Base-by-base conservation (phyloP, 2,797 vertebrate genomes). In the Pteronotus mesoamericanus region DNA sequence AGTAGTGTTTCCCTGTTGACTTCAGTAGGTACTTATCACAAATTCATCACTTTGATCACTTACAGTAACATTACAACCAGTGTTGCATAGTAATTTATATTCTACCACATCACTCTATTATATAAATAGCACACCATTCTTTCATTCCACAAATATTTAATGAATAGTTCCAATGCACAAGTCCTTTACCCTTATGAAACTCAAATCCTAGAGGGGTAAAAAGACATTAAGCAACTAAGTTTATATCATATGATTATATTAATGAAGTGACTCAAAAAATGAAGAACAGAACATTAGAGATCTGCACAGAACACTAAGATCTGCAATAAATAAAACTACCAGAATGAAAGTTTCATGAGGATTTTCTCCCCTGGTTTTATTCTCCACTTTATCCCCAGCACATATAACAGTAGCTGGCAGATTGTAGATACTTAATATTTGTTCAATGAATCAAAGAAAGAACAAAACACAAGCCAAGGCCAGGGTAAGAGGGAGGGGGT, bases 101-200 rank as follows among this genome's bases (percentile, higher is more conserved):
- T 68, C 83, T 15, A 57, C 34, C 21, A 29, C 2, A 93, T 26
- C 48, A 66, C 24, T 93, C 57, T 57, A 16, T 32, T 57, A 16
- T 32, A 53, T 51, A 37, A 77, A 37, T 29, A 84, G 32, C 26
- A 39, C 7, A 87, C 16, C 29, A 87, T 77, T 96, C 26, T 42
- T 78, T 91, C 83, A 94, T 74, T 94, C 10, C 29, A 94, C 59
- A 95, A 88, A 64, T 68, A 92, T 29, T 77, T 89, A 80, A 34
- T 24, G 15, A 82, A 39, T n/a, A 86, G 72, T 72, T 94, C 24
- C 39, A 94, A 11, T 66, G 24, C 51, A 44, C 14, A 72, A 87
- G 29, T 69, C 66, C 21, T 89, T 89, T 82, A 87, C 11, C 5
- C 9, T 84, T 29, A 68, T 12, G 29, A 91, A 94, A 86, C 51